Evolutionary conservation across 2,888 invertebrate genomes (phyloP).

Genomic region (Smittia sp.): DNA sequence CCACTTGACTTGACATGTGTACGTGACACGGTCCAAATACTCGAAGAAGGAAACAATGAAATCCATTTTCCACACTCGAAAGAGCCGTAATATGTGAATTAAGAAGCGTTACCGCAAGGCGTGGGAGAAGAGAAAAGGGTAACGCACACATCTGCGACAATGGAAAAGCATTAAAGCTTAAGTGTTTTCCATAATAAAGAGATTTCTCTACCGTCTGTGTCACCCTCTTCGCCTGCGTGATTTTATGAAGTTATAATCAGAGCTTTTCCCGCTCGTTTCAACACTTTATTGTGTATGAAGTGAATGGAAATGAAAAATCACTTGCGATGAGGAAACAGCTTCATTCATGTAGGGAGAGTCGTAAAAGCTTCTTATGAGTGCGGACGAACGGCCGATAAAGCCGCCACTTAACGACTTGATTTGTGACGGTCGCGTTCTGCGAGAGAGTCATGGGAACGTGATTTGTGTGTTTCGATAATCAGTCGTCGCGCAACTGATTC

Average conservation of each 20-base stretch:
- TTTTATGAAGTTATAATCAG: conserved; percentile 15
- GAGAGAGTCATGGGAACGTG: not conserved
- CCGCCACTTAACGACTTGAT: not conserved
- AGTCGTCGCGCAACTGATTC: not conserved
- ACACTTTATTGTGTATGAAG: not conserved
- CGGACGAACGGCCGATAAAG: not conserved
- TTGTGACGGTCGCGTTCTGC: not conserved
- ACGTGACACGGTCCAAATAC: conserved; percentile 20
- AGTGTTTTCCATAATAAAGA: conserved; percentile 32
- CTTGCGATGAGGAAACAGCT: not conserved
- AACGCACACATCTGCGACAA: conserved; percentile 2
- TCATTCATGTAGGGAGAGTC: not conserved
- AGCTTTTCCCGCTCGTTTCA: not conserved
- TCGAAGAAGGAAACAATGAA: not conserved
- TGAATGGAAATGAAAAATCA: conserved; percentile 30
- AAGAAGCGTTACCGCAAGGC: not conserved
- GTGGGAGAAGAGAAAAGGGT: not conserved
- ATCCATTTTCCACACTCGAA: conserved; percentile 2
- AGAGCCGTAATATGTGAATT: not conserved
- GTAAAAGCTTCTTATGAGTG: not conserved
- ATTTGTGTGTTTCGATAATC: not conserved
- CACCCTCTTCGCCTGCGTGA: no score
- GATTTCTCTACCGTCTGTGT: conserved; percentile 11
- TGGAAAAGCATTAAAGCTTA: conserved; percentile 26
- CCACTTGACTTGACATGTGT: conserved; percentile 24